These are phyloP conservation scores for Mercenaria mercenaria DNA, from an alignment of 1,140 invertebrate genomes.

Conservation along the genomic window DNA sequence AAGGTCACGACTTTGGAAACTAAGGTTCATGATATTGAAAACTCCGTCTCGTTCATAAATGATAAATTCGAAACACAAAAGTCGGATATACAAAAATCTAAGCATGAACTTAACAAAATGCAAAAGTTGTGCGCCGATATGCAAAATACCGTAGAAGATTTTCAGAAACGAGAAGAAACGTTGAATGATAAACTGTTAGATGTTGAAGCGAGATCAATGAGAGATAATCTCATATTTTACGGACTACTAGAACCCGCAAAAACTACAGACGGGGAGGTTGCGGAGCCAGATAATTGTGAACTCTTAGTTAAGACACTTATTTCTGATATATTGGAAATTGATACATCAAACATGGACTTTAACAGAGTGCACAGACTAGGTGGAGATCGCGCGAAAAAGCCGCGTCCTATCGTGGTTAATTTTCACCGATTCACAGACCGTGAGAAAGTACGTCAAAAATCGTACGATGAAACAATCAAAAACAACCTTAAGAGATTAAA, in stretches of 20 bases:
- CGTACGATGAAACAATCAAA: neutral
- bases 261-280: too few species aligned
- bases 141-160: too few species aligned
- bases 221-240: neutral
- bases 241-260: neutral
- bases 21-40: too few species aligned
- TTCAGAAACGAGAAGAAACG: neutral
- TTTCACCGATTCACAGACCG: neutral
- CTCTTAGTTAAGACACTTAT: neutral
- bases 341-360: neutral
- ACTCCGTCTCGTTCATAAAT: too few species aligned
- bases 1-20: too few species aligned
- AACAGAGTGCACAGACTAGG: conserved; percentile 10
- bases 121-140: too few species aligned
- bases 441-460: neutral
- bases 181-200: neutral
- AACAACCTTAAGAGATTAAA: neutral
- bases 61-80: too few species aligned
- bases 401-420: conserved; percentile 9
- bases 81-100: too few species aligned
- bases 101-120: too few species aligned
- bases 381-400: neutral
- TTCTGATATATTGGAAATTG: neutral
- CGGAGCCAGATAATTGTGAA: neutral
- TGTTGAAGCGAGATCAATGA: neutral